Evolutionary conservation across 1,140 invertebrate species (phyloP).

Genomic region (Hycleus cichorii): DNA sequence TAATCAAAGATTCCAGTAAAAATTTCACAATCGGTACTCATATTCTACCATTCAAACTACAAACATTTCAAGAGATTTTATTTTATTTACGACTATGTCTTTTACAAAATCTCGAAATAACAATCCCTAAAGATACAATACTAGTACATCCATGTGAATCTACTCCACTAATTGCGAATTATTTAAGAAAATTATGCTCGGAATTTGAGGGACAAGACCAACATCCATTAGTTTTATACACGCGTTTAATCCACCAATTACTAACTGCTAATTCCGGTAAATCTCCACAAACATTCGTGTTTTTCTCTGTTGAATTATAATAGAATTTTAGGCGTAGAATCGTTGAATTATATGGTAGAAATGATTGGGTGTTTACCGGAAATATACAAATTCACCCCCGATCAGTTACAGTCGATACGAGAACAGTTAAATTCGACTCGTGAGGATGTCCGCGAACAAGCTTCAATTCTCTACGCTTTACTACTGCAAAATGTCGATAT

Average conservation of each 20-base stretch:
- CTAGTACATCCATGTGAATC: conserved; percentile 54
- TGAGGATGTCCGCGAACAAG: conserved; percentile 64
- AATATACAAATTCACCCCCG: conserved; percentile 31
- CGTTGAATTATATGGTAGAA: conserved; percentile 66
- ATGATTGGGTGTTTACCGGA: conserved; percentile 58
- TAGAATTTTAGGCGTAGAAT: conserved; percentile 37
- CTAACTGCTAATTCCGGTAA: conserved; percentile 53
- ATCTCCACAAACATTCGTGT: background rate
- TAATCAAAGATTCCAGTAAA: conserved; percentile 38
- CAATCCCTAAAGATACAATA: conserved; percentile 35
- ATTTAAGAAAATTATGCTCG: conserved; percentile 45
- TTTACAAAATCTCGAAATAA: conserved; percentile 46
- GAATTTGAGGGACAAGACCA: conserved; percentile 42
- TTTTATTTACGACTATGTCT: conserved; percentile 71
- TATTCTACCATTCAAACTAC: conserved; percentile 57
- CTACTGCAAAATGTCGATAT: conserved; percentile 46
- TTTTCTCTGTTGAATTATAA: background rate
- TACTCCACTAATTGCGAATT: conserved; percentile 53
- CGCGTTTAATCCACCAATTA: conserved; percentile 56
- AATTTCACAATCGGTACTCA: conserved; percentile 54
- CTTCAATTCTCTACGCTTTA: conserved; percentile 60
- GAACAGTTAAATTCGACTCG: conserved; percentile 60
- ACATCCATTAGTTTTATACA: conserved; percentile 53
- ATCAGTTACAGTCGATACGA: conserved; percentile 51
- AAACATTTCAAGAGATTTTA: conserved; percentile 60